phyloP scores from a whole-genome alignment of 2,797 vertebrate species.

The Anguilla anguilla region DNA sequence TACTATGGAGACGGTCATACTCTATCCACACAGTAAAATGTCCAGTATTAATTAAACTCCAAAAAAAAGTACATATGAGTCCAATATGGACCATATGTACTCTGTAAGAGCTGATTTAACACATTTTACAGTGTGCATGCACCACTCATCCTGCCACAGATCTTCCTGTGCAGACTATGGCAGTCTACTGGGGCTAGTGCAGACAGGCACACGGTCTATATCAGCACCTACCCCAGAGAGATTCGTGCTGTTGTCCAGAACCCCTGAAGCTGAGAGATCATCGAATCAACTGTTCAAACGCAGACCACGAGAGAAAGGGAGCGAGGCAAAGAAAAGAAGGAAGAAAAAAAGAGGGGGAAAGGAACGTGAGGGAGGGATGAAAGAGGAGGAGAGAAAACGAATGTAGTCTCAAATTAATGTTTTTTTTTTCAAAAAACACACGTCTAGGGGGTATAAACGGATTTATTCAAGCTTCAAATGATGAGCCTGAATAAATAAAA shows the following conservation, averaged over 20 bases:
- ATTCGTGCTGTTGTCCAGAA: slow-evolving; percentile 85
- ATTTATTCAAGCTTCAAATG: slow-evolving; percentile 48
- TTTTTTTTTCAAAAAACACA: slow-evolving; percentile 31
- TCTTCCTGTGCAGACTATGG: background rate
- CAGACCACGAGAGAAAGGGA: background rate
- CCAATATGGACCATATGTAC: too few species aligned
- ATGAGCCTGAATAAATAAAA: background rate
- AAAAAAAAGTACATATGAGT: too few species aligned
- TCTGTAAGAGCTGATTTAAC: too few species aligned
- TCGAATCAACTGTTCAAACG: slow-evolving; percentile 81
- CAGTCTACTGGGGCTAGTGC: background rate
- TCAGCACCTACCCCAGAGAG: slow-evolving; percentile 85
- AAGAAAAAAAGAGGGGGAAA: slow-evolving; percentile 25
- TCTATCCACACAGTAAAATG: too few species aligned
- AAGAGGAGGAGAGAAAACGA: slow-evolving; percentile 39
- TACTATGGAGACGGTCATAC: too few species aligned
- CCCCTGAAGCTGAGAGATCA: slow-evolving; percentile 80
- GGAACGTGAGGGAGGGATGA: slow-evolving; percentile 40
- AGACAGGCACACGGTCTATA: slow-evolving; percentile 32
- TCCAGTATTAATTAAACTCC: too few species aligned
- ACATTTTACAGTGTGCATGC: too few species aligned
- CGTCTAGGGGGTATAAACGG: slow-evolving; percentile 25
- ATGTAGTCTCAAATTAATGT: background rate
- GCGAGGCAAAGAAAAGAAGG: background rate
- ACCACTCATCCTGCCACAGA: background rate